Base-by-base conservation (phyloP, 2,888 invertebrate genomes). In the Himalopsyche japonica region DNA sequence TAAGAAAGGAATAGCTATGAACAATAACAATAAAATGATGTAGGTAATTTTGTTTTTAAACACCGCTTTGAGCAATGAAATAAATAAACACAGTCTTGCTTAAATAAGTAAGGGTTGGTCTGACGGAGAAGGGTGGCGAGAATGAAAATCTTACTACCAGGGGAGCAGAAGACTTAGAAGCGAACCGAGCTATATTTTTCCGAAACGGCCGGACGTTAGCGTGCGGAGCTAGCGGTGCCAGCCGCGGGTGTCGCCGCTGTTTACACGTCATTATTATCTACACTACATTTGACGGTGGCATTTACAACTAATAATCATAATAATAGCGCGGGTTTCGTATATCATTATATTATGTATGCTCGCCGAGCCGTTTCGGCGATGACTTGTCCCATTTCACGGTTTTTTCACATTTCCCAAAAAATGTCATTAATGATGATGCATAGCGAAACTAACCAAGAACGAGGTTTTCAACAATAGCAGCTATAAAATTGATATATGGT, bases 271-370 rank as follows among this genome's bases (percentile, higher is more conserved):
- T 82, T 82, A 84, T 84, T 83, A 83, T 85, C 86, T 84, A 84
- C 81, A 79, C 86, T 43, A 70, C 85, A 85, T 85, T 83, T 85
- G 77, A 83, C 86, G 82, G 81, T 49, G 83, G 83, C 86, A 82
- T 82, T 84, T 79, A 83, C 84, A 83, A 86, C 86, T 86, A 86
- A 86, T 86, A 86, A 86, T 84, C 86, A 43, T 84, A 86, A 43
- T 84, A 86, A 86, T 85, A 80, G 83, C 84, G 70, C 49, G 57
- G 24, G 57, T 77, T 64, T 24, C n/a, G n/a, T 24, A 10, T 32
- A 80, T 57, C 20, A 80, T 57, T 57, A 57, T n/a, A n/a, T 57
- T 57, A 57, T 24, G 20, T 57, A 20, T 57, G 57, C 57, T 20
- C 20, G 57, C 57, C 57, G 20, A 24, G 20, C 20, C 20, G 57